Percentiles rank a stretch among this genome's conserved stretches.
Evolutionary conservation across 1,140 invertebrate species (phyloP).

Genomic region (Trichonephila clavipes): DNA sequence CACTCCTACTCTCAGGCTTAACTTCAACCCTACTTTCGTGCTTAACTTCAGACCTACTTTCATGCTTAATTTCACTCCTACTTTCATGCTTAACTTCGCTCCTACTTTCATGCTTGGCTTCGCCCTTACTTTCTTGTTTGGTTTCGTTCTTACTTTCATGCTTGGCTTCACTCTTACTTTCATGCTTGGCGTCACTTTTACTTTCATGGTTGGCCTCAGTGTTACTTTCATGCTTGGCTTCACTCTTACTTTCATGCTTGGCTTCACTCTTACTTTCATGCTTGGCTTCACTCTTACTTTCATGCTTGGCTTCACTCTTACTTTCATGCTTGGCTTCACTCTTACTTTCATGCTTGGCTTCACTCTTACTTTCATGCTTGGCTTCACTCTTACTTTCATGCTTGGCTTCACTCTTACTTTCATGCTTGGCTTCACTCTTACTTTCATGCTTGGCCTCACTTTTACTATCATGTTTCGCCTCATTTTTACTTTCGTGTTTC

Average conservation of each 20-base stretch:
- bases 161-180: constrained; percentile 3
- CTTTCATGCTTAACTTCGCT: background rate
- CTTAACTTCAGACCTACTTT: constrained; percentile 66
- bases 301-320: constrained; percentile 77
- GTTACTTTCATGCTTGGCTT: background rate
- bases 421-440: constrained; percentile 78
- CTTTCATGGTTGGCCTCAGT: constrained; percentile 78
- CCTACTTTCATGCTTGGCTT: constrained; percentile 40
- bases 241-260: constrained; percentile 79
- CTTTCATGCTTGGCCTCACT: background rate
- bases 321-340: constrained; percentile 62
- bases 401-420: background rate
- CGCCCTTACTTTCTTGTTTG: constrained; percentile 49
- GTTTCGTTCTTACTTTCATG: constrained; percentile 67
- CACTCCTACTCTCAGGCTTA: constrained; percentile 53
- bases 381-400: constrained; percentile 22
- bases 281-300: constrained; percentile 76
- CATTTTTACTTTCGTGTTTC: constrained; percentile 12
- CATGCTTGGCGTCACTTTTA: constrained; percentile 69
- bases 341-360: constrained; percentile 78
- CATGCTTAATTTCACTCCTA: background rate
- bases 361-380: constrained; percentile 35
- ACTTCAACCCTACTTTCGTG: constrained; percentile 76
- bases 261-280: background rate
- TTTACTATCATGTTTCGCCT: constrained; percentile 20